These are phyloP conservation scores for Lepidotrigona ventralis DNA, from an alignment of 1,140 invertebrate species.

Conservation along the genomic window DNA sequence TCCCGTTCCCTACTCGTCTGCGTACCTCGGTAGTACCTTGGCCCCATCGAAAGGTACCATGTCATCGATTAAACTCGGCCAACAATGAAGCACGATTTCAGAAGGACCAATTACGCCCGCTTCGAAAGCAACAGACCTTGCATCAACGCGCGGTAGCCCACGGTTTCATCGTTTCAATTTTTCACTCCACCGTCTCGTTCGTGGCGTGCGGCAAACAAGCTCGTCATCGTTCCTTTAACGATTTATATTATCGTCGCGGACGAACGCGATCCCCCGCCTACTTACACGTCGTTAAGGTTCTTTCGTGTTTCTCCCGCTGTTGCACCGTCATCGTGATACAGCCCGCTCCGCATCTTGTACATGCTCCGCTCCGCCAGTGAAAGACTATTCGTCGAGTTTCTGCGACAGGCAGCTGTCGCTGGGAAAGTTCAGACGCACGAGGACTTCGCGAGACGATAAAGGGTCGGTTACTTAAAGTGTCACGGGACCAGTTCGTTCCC, in stretches of 20 bases:
- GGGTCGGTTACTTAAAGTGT: constrained; percentile 36
- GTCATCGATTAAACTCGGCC: constrained; percentile 38
- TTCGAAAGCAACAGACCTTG: constrained; percentile 29
- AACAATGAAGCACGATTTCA: constrained; percentile 54
- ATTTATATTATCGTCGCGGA: constrained; percentile 59
- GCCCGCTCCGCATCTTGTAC: not conserved
- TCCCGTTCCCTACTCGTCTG: not conserved
- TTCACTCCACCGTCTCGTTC: constrained; percentile 49
- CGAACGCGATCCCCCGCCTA: constrained; percentile 33
- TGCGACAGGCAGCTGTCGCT: constrained; percentile 44
- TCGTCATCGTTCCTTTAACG: constrained; percentile 56
- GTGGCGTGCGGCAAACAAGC: constrained; percentile 52
- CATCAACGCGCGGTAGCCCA: constrained; percentile 47
- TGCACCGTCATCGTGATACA: constrained; percentile 56
- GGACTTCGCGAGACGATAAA: not conserved
- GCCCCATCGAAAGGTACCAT: not conserved
- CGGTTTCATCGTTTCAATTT: constrained; percentile 40
- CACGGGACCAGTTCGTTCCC: not conserved
- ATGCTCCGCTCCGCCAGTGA: too few relatives aligned
- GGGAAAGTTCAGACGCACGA: not conserved
- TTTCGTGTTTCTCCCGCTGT: constrained; percentile 20
- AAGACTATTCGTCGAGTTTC: constrained; percentile 14
- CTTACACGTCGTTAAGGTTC: constrained; percentile 53
- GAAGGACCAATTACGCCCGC: constrained; percentile 55
- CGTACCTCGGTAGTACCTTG: not conserved